A percentile compares a stretch with the other conserved stretches of the same genome.
Conservation (phyloP, 2,113 vertebrate genomes). For the Pao palembangensis region DNA sequence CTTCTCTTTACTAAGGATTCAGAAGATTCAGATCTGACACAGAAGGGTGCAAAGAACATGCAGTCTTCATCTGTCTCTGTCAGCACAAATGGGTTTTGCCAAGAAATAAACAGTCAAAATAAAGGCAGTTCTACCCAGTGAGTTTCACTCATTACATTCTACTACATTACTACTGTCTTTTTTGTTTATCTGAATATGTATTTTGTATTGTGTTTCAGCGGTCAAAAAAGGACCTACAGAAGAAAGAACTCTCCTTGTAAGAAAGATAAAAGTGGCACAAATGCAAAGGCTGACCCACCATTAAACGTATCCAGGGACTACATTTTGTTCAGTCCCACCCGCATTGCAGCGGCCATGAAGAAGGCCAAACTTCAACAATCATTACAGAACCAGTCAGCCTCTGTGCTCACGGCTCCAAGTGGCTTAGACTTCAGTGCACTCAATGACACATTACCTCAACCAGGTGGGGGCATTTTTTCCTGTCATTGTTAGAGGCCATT, state of each 20-base stretch:
- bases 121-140: slow-evolving; percentile 27
- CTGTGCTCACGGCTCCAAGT: slow-evolving; percentile 81
- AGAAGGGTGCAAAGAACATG: slow-evolving; percentile 3
- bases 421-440: slow-evolving; percentile 74
- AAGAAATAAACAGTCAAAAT: slow-evolving; percentile 17
- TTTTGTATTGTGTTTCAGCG: slow-evolving; percentile 7
- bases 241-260: slow-evolving; percentile 14
- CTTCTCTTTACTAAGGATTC: slow-evolving; percentile 71
- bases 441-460: slow-evolving; percentile 56
- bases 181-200: not conserved
- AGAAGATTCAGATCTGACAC: slow-evolving; percentile 25
- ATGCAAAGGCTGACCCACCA: slow-evolving; percentile 4
- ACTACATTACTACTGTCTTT: not conserved
- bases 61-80: not conserved
- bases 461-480: slow-evolving; percentile 30
- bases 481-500: too few species aligned
- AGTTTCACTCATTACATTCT: slow-evolving; percentile 5
- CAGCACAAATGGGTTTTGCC: not conserved
- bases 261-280: slow-evolving; percentile 3
- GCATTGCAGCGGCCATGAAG: slow-evolving; percentile 58
- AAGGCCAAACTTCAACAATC: slow-evolving; percentile 45
- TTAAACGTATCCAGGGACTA: slow-evolving; percentile 57
- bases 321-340: slow-evolving; percentile 76
- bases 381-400: slow-evolving; percentile 45
- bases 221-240: slow-evolving; percentile 22